A percentile compares a stretch with the other conserved stretches of the same genome.
Conservation (phyloP, 2,888 invertebrate genomes). For the Ophioninae sp. region DNA sequence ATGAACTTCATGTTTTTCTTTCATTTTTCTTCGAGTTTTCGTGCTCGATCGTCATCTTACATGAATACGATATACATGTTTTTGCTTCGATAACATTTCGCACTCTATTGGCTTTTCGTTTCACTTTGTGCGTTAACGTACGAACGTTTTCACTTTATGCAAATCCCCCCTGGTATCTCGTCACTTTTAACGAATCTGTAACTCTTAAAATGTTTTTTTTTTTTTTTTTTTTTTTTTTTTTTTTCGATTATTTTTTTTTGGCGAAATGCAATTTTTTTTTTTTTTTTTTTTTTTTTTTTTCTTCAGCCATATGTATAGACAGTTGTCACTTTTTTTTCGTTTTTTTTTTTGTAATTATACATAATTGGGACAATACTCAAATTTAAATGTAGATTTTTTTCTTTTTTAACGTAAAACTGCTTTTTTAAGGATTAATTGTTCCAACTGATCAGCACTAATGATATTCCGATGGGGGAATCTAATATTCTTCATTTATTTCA, state of each 20-base stretch:
- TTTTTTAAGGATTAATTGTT: no score
- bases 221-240: conserved; percentile 7
- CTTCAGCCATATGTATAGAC: conserved; percentile 71
- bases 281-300: conserved; percentile 31
- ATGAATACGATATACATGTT: conserved; percentile 66
- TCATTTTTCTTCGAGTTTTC: conserved; percentile 58
- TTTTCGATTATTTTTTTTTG: conserved; percentile 9
- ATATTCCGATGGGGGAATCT: no score
- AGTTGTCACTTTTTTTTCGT: conserved; percentile 49
- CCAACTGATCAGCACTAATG: no score
- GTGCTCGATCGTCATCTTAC: conserved; percentile 61
- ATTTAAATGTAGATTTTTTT: no score
- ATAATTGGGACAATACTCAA: no score
- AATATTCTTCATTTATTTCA: no score
- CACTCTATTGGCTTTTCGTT: conserved; percentile 28
- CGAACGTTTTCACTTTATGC: conserved; percentile 50
- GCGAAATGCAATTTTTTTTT: conserved; percentile 57
- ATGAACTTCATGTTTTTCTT: conserved; percentile 58
- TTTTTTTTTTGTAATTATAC: not conserved
- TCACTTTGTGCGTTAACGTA: conserved; percentile 58
- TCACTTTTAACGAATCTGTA: conserved; percentile 17
- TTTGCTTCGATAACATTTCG: conserved; percentile 67
- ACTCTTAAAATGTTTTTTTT: conserved; percentile 7
- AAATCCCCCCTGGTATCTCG: not conserved
- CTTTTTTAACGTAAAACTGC: no score